Percentiles rank a stretch among this genome's conserved stretches.
phyloP scores from a whole-genome alignment of 2,113 vertebrate species.

The Empidonax traillii region DNA sequence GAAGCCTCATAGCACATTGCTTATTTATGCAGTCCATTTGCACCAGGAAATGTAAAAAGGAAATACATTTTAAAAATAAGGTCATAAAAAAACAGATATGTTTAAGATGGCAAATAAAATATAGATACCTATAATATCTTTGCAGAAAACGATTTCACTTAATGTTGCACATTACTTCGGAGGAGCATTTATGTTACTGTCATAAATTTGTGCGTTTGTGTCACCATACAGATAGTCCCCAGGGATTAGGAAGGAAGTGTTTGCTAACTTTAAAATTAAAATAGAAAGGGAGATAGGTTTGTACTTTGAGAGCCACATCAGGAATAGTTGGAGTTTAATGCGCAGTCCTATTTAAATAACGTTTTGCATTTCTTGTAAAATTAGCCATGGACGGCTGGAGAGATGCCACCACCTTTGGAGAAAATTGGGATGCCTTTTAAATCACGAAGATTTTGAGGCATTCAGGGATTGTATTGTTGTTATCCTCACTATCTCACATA shows the following conservation, averaged over 20 bases:
- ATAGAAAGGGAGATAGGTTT: conserved; percentile 74
- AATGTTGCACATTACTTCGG: conserved; percentile 80
- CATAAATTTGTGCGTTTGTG: conserved; percentile 77
- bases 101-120: conserved; percentile 87
- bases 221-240: conserved; percentile 76
- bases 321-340: conserved; percentile 69
- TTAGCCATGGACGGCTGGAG: conserved; percentile 77
- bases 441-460: conserved; percentile 74
- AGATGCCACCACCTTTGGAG: conserved; percentile 75
- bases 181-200: conserved; percentile 78
- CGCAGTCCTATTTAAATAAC: conserved; percentile 70
- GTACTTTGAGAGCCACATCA: conserved; percentile 73
- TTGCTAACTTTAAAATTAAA: conserved; percentile 86
- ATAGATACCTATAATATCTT: conserved; percentile 83
- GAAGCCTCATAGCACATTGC: conserved; percentile 89
- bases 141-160: conserved; percentile 80
- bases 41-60: conserved; percentile 85
- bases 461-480: conserved; percentile 70
- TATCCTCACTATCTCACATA: conserved; percentile 69
- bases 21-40: conserved; percentile 92
- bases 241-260: conserved; percentile 79
- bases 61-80: conserved; percentile 87
- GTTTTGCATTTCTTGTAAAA: conserved; percentile 79
- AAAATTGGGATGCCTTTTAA: conserved; percentile 80
- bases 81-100: conserved; percentile 84